phyloP scores from a whole-genome alignment of 2,113 vertebrate genomes.

The Turnix velox region DNA sequence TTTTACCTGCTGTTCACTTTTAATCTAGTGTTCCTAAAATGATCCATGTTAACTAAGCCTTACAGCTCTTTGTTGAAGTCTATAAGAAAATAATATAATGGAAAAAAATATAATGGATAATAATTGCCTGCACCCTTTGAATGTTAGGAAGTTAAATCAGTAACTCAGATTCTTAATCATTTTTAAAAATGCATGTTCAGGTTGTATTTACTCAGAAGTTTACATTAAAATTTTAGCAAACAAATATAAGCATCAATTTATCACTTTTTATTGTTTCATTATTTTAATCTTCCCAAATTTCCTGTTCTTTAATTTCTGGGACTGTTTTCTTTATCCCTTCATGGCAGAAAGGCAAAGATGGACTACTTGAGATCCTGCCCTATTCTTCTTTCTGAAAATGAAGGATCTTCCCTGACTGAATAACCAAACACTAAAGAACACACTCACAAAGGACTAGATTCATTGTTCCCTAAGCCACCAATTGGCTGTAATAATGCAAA shows the following conservation, averaged over 20 bases:
- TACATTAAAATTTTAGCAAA: not conserved
- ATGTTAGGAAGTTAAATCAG: not conserved
- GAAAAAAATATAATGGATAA: too few relatives aligned
- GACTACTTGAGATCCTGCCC: not conserved
- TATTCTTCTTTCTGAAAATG: not conserved
- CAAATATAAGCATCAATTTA: not conserved
- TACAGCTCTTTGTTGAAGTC: not conserved
- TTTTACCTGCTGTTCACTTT: not conserved
- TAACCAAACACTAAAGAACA: not conserved
- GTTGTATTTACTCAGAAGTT: not conserved
- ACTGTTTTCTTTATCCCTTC: not conserved
- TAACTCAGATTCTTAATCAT: not conserved
- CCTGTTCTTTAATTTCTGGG: not conserved
- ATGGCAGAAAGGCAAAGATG: not conserved
- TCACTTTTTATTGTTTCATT: accelerated
- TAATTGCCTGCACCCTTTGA: not conserved
- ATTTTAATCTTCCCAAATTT: not conserved
- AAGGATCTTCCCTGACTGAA: not conserved
- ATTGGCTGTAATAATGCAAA: not conserved
- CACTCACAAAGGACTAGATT: not conserved
- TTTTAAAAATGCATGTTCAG: accelerated
- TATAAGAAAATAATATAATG: not conserved
- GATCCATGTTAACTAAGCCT: not conserved
- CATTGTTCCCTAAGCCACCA: not conserved
- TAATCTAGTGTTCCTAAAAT: not conserved